phyloP scores from a whole-genome alignment of 2,888 invertebrate species.

The Phlogophora meticulosa region DNA sequence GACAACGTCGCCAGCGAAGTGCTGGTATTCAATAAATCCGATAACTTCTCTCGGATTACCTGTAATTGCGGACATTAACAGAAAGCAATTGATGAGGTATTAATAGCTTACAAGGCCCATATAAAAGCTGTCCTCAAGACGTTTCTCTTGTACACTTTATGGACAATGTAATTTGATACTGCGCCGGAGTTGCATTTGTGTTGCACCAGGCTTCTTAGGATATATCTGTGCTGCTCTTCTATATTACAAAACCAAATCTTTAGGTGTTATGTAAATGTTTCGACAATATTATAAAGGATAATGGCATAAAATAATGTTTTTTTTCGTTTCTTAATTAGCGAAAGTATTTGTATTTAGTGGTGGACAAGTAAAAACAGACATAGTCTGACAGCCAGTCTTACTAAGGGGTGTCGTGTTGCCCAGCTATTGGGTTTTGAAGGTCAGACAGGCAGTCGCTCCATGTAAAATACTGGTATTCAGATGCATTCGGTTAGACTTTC shows the following conservation, averaged over 20 bases:
- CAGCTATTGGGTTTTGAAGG: too few relatives aligned
- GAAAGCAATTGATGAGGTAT: conserved; percentile 14
- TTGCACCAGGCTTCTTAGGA: conserved; percentile 9
- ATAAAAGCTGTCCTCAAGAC: conserved; percentile 8
- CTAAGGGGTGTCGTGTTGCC: too few relatives aligned
- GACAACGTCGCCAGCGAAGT: too few relatives aligned
- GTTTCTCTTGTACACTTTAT: conserved; percentile 45
- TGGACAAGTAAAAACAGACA: too few relatives aligned
- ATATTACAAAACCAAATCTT: neutral
- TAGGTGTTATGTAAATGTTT: neutral
- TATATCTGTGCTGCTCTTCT: neutral
- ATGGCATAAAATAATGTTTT: too few relatives aligned
- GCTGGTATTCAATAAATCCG: neutral
- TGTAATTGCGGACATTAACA: conserved; percentile 3
- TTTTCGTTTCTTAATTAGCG: too few relatives aligned
- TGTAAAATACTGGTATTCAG: too few relatives aligned
- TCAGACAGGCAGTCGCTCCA: too few relatives aligned
- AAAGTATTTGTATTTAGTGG: too few relatives aligned
- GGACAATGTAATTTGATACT: conserved; percentile 43
- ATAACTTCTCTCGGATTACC: neutral
- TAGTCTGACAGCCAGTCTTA: too few relatives aligned
- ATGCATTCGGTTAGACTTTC: too few relatives aligned
- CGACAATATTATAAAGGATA: too few relatives aligned
- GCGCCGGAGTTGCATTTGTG: neutral
- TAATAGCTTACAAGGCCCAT: conserved; percentile 27